Evolutionary conservation across 2,113 vertebrate genomes (phyloP), one percentile per base, ranked within the genome.

Genomic region (Sminthopsis crassicaudata): DNA sequence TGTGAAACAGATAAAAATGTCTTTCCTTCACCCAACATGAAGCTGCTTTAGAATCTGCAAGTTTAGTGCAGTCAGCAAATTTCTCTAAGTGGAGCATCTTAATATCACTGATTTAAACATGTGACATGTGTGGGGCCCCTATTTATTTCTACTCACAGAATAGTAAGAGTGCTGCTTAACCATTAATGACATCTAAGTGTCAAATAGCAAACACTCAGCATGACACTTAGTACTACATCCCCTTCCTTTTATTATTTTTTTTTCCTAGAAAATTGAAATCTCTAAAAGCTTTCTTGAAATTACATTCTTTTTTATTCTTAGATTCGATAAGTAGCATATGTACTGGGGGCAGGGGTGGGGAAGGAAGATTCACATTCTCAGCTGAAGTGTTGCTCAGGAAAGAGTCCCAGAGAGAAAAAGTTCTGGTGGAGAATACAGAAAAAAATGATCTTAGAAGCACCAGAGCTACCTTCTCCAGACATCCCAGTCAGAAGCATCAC

Each of bases 321-420:
- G 94, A 96, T 96, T 98, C 98, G 97, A 98, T 97, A 98, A 97
- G 96, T 97, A 93, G 97, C 94, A 92, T 97, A 95, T 95, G 95
- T 95, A 93, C 95, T 97, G 97, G 97, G 89, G 95, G 96, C 94
- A 94, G 97, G 94, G 95, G 93, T 95, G 91, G 97, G 95, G 95
- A 97, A 55, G 52, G 55, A 93, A 92, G 60, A 76, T 27, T 95
- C 90, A 0, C 92, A 22, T 90, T 97, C 98, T 97, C 93, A 98
- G 93, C 60, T 98, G 97, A 98, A 93, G 48, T 96, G 96, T 97
- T 97, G 89, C 96, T 94, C 97, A 90, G 95, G 97, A 96, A 98
- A 98, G 94, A 67, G 51, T 89, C 50, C 90, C 53, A 92, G 67
- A 52, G 93, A 93, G 93, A 95, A 95, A 88, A 3, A 90, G 51